Base-by-base conservation (phyloP, 1,140 invertebrate species). In the Oncopodura yosiiana region DNA sequence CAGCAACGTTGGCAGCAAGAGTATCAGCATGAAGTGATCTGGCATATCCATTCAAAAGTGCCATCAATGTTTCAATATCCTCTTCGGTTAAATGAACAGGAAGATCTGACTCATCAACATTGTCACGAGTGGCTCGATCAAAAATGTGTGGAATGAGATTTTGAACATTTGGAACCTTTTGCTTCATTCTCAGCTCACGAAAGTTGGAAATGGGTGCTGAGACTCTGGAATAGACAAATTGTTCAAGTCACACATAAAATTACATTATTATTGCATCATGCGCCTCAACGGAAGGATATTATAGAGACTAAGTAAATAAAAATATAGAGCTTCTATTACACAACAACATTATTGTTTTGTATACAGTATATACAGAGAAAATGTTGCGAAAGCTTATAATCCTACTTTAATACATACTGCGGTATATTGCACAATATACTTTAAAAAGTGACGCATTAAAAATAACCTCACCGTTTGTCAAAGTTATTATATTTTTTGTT, bases 161-260 rank as follows among this genome's bases (percentile, higher is more conserved):
- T 27, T 56, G 54, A 1, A 42, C 34, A 30, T 56, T 49, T 3
- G 54, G 54, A 49, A 55, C 45, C 48, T 51, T 56, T 29, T 56
- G 54, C 39, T 56, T 56, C 54, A 56, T 56, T 8, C 54, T 38
- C 14, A 56, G 41, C 19, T 56, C 54, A 4, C 54, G 54, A 42
- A 56, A 56, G 39, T 38, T 56, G 19, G 46, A 56, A 44, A 56
- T 51, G 1, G 44, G 36, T 21, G 29, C n/a, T 34, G 8, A n/a
- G 32, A 34, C 32, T 34, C 32, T 34, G 32, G n/a, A 34, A 34
- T 5, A 44, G 11, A 44, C 6, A 12, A 12, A 19, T 11, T 24
- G 11, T 9, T 11, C 11, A 23, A 21, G 38, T 6, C 11, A 41
- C 8, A n/a, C n/a, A n/a, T n/a, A n/a, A n/a, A n/a, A n/a, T n/a